Conservation (phyloP, 2,113 vertebrate genomes). For the Gobius niger region DNA sequence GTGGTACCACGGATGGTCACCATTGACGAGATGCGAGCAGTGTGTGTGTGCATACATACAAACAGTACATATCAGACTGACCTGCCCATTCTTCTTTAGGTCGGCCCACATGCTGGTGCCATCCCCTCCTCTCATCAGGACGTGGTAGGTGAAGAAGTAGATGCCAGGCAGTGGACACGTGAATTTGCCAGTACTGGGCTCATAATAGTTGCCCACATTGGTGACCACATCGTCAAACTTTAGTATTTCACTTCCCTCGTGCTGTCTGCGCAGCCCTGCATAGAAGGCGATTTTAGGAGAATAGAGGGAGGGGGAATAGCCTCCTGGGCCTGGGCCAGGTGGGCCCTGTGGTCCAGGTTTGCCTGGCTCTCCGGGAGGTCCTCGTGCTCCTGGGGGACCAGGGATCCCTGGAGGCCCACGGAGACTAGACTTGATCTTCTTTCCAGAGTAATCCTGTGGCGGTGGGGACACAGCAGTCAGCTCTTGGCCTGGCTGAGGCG, state of each 20-base stretch:
- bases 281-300: constrained; percentile 95
- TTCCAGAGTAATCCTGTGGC: constrained; percentile 83
- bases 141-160: constrained; percentile 98
- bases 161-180: constrained; percentile 94
- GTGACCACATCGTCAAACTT: constrained; percentile 97
- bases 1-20: constrained; percentile 40
- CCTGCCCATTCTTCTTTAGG: constrained; percentile 93
- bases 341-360: constrained; percentile 89
- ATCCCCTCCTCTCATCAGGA: constrained; percentile 95
- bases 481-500: constrained; percentile 82
- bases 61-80: constrained; percentile 63
- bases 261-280: constrained; percentile 89
- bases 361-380: constrained; percentile 88
- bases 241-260: constrained; percentile 91
- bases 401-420: constrained; percentile 83
- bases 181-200: constrained; percentile 94
- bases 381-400: constrained; percentile 83
- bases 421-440: constrained; percentile 84
- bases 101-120: constrained; percentile 98
- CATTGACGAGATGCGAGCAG: constrained; percentile 19
- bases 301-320: constrained; percentile 87
- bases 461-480: constrained; percentile 79
- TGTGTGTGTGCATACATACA: constrained; percentile 45
- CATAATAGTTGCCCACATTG: constrained; percentile 97
- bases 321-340: constrained; percentile 86